A percentile compares a stretch with the other conserved stretches of the same genome.
Conservation (phyloP, 2,888 invertebrate species). For the Mycalesis mineus region DNA sequence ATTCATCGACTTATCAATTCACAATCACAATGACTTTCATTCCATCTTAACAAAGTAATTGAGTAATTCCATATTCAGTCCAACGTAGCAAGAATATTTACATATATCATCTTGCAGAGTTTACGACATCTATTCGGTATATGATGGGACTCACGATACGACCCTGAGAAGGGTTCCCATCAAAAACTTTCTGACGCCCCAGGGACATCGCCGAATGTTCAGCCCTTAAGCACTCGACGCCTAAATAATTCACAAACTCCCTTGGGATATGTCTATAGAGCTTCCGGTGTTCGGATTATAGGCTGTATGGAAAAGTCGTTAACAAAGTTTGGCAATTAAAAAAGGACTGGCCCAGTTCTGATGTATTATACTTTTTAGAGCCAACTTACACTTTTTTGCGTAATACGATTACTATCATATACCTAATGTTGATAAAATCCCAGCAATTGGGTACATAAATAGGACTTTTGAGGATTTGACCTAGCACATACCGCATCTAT, state of each 20-base stretch:
- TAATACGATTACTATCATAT: no score
- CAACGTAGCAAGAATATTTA: neutral
- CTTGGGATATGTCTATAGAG: neutral
- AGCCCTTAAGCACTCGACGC: conserved; percentile 9
- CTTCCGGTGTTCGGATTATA: neutral
- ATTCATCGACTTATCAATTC: no score
- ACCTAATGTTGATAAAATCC: no score
- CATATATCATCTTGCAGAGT: neutral
- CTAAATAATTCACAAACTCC: conserved; percentile 3
- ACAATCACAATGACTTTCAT: no score
- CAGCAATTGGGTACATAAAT: no score
- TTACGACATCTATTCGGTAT: neutral
- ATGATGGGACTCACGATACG: conserved; percentile 3
- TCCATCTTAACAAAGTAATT: no score
- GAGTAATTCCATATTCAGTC: no score
- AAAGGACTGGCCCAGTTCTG: neutral
- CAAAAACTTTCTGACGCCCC: conserved; percentile 15
- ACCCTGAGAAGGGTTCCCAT: conserved; percentile 15
- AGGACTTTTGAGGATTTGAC: no score
- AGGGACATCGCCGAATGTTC: conserved; percentile 8
- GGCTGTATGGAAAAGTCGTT: neutral
- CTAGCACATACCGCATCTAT: no score
- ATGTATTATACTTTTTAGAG: no score
- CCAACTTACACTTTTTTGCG: no score
- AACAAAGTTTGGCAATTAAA: neutral